Conservation (phyloP, 2,113 vertebrate genomes). For the Coptodon bakossiorum region DNA sequence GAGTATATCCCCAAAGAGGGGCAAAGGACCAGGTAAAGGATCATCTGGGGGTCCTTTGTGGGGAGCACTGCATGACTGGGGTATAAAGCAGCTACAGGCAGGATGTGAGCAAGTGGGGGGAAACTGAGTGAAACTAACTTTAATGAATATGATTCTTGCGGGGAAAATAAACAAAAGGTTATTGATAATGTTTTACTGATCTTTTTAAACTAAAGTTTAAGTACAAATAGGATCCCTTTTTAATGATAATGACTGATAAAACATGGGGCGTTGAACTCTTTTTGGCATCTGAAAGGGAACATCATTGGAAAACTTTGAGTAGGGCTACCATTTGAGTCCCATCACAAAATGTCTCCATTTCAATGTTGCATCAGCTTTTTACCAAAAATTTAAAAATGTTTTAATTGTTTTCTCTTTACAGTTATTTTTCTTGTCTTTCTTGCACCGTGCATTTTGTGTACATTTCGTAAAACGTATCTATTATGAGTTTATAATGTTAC, state of each 20-base stretch:
- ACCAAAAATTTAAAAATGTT: no score
- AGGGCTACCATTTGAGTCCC: no score
- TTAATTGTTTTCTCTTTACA: no score
- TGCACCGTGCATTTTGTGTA: no score
- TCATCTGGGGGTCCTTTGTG: not conserved
- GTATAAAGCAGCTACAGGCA: not conserved
- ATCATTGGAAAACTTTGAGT: no score
- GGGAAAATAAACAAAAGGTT: not conserved
- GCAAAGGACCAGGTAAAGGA: not conserved
- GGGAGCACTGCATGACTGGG: not conserved
- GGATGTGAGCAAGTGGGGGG: no score
- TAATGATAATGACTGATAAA: not conserved
- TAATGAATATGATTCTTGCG: not conserved
- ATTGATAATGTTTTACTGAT: not conserved
- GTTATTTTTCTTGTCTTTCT: no score
- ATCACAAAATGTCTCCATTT: no score
- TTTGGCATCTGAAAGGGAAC: no score
- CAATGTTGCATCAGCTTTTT: no score
- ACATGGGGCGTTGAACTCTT: no score
- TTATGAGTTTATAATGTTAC: not conserved
- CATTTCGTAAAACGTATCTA: no score
- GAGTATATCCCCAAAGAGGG: not conserved
- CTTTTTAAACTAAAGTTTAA: not conserved
- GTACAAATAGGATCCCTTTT: not conserved
- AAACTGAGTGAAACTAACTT: not conserved